Evolutionary conservation across 2,888 invertebrate genomes (phyloP), one percentile per base, ranked within the genome.

Genomic region (Agriotes lineatus): DNA sequence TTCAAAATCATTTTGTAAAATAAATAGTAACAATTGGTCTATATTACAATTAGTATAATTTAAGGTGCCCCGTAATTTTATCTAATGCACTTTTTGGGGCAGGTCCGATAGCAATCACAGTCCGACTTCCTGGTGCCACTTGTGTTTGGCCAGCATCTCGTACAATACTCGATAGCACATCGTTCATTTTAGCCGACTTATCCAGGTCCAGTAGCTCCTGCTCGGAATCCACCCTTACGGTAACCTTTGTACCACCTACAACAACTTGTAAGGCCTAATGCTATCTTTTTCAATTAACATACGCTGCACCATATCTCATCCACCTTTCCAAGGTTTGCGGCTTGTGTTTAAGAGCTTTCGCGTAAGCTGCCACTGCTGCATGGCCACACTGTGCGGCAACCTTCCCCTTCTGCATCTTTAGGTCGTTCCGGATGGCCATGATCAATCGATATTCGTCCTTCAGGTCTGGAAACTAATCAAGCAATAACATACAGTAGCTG

Each of bases 351-450:
- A 86, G 83, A 0, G 92, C 90, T 76, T 90, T 90, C 73, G 93
- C 93, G 78, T 93, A 96, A 0, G 94, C 94, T 10, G 92, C 92
- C 0, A 97, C 93, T 0, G 96, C 94, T n/a, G 95, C 97, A 82
- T 97, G 97, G n/a, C 93, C 90, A 84, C 96, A 96, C 83, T 97
- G 97, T 0, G 97, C 94, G 2, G 95, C 97, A 39, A 95, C 92
- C 86, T 97, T 97, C 0, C 97, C 96, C 86, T 96, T 96, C 10
- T 95, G 93, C 97, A 97, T 97, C 83, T 94, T 95, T 2, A 97
- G 85, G 79, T 97, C 97, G 80, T 91, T 94, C 77, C 97, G 86
- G 3, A 97, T 93, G 1, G 96, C 93, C 73, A 97, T 84, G 4
- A 96, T 92, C 85, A 97, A 86, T 85, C 97, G 95, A 77, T 90